Evolutionary conservation across 2,797 vertebrate species (phyloP).

Genomic region (Sebastes ruberrimus): DNA sequence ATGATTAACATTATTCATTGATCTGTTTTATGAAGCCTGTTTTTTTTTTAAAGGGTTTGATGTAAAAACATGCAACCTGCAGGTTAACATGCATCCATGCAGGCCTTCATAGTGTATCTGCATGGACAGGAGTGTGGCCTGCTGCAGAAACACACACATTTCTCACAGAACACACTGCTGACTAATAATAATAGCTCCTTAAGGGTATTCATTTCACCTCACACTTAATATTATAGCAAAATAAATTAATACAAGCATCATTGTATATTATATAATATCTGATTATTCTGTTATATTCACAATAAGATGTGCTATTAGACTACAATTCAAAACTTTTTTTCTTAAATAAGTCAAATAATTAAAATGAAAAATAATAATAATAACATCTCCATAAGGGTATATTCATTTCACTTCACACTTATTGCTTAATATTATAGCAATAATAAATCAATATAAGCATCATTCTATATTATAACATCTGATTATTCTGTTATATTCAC

Average conservation of each 20-base stretch:
- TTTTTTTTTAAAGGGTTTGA: background rate
- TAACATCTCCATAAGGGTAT: background rate
- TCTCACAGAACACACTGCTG: background rate
- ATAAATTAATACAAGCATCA: background rate
- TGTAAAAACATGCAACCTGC: conserved; percentile 17
- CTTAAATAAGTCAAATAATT: background rate
- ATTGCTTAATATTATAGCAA: background rate
- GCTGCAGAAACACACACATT: conserved; percentile 1
- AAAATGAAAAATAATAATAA: background rate
- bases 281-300: background rate
- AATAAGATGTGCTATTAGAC: background rate
- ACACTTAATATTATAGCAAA: background rate
- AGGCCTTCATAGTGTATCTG: conserved; percentile 44
- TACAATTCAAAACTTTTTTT: no score
- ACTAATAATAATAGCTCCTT: background rate
- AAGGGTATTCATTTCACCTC: background rate
- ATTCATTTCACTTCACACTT: background rate
- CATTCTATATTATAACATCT: background rate
- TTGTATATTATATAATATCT: background rate
- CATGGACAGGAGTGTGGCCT: conserved; percentile 44
- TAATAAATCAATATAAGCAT: background rate
- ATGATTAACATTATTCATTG: background rate
- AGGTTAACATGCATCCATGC: background rate
- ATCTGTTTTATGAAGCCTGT: background rate
- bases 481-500: background rate